Percentiles rank a stretch among this genome's conserved stretches.
Conservation (phyloP, 1,140 invertebrate species). For the Planococcus citri region DNA sequence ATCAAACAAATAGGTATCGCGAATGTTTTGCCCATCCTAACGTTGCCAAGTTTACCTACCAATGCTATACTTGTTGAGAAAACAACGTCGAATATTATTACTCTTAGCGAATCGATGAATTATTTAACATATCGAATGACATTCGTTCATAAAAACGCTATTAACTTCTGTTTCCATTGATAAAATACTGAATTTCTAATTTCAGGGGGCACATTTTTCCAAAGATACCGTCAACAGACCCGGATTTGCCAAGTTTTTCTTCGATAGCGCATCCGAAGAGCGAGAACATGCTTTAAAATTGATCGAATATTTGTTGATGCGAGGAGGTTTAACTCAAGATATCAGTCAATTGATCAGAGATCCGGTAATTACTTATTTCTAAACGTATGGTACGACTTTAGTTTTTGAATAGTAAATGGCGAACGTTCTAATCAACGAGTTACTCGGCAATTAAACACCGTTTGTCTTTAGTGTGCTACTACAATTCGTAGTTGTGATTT, state of each 20-base stretch:
- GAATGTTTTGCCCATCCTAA: not conserved
- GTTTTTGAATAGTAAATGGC: conserved; percentile 21
- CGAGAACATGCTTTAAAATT: conserved; percentile 79
- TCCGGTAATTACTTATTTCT: conserved; percentile 49
- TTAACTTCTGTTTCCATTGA: not conserved
- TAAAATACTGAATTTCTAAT: conserved; percentile 23
- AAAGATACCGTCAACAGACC: conserved; percentile 63
- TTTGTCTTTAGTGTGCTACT: not conserved
- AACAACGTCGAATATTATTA: no score
- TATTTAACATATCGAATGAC: not conserved
- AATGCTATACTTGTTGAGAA: no score
- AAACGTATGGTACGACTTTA: not conserved
- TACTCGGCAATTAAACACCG: not conserved
- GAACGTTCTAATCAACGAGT: not conserved
- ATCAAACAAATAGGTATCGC: not conserved
- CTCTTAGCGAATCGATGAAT: no score
- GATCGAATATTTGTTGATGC: conserved; percentile 78
- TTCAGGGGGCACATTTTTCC: conserved; percentile 66
- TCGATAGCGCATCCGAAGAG: conserved; percentile 73
- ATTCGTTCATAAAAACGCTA: not conserved
- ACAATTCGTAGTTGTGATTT: no score
- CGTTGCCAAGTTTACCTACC: not conserved
- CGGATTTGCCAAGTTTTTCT: conserved; percentile 80
- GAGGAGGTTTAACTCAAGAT: conserved; percentile 58
- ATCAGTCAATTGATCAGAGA: conserved; percentile 49